Conservation (phyloP, 2,888 invertebrate genomes). For the Ctena decussata region DNA sequence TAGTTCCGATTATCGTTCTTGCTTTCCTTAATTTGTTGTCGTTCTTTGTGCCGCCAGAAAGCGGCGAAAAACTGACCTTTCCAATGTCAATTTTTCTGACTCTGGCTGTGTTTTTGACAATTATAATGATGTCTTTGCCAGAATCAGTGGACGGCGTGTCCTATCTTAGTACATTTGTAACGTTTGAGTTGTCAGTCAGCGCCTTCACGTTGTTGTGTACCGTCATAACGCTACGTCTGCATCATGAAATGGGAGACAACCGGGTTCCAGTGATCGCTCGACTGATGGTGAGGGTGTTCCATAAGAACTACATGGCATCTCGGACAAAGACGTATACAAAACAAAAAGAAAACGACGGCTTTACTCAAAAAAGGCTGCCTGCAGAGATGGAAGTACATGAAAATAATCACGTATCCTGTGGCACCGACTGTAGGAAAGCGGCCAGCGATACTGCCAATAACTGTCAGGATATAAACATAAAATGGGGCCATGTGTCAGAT, state of each 20-base stretch:
- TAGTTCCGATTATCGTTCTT: constrained; percentile 42
- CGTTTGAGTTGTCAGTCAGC: constrained; percentile 33
- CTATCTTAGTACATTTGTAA: constrained; percentile 45
- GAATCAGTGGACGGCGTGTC: constrained; percentile 53
- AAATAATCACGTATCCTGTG: too few relatives aligned
- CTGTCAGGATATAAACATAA: too few relatives aligned
- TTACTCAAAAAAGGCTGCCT: too few relatives aligned
- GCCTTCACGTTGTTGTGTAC: constrained; percentile 23
- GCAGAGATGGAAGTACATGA: too few relatives aligned
- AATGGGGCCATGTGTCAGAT: too few relatives aligned
- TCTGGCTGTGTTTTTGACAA: constrained; percentile 47
- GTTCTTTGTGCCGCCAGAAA: constrained; percentile 47
- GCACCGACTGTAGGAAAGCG: too few relatives aligned
- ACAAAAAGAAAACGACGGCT: too few relatives aligned
- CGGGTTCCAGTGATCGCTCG: background rate
- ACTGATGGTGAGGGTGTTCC: constrained; percentile 13
- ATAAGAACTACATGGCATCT: too few relatives aligned
- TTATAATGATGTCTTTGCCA: constrained; percentile 38
- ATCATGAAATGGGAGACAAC: constrained; percentile 3
- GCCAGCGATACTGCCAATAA: too few relatives aligned
- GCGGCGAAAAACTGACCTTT: constrained; percentile 48
- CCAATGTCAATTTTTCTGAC: constrained; percentile 52
- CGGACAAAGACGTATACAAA: too few relatives aligned
- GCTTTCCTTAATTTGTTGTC: constrained; percentile 37
- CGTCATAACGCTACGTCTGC: constrained; percentile 13